Base-by-base conservation (phyloP, 2,888 invertebrate species). In the Cerastis leucographa region DNA sequence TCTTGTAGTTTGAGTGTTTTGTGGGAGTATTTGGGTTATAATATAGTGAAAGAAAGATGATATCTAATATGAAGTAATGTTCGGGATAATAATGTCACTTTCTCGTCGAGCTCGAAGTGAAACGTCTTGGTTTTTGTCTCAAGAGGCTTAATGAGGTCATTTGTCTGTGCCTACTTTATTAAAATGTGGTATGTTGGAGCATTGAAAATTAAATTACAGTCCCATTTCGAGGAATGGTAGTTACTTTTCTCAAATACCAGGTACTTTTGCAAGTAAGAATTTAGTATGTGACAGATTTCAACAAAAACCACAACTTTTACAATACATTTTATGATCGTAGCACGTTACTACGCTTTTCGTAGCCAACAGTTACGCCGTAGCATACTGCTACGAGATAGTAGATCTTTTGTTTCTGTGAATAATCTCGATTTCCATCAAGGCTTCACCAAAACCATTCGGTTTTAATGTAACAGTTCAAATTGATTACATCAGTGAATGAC, bases 321-420 rank as follows among this genome's bases (percentile, higher is more conserved):
- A 7, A 59, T 35, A 0, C 22, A 11, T 65, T 40, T 17, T 25
- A 25, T 17, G 8, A 42, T 3, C 14, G 54, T 74, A 74, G 51
- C 29, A 12, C 9, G 0, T 35, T 44, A 59, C 72, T 74, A 84
- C 70, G 64, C 8, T 22, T 64, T 61, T 77, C 68, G 74, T 81
- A 84, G 85, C 0, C 9, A 7, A 5, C n/a, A 3, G 51, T 78
- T 83, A 83, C 85, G 81, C 42, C 74, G 78, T 81, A 84, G 85
- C 17, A 8, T 0, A 14, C 2, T 51, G 71, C 68, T 81, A 81
- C 59, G 72, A 61, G 17, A 68, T 25, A 2, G n/a, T 11, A 17
- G 17, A 51, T n/a, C n/a, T 11, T 46, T n/a, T 40, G 5, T 29
- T 74, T 51, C 17, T 51, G 4, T 40, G 51, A 62, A 54, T 40